These are phyloP conservation scores for Penaeus japonicus DNA, from an alignment of 1,140 invertebrate genomes.

Conservation along the genomic window DNA sequence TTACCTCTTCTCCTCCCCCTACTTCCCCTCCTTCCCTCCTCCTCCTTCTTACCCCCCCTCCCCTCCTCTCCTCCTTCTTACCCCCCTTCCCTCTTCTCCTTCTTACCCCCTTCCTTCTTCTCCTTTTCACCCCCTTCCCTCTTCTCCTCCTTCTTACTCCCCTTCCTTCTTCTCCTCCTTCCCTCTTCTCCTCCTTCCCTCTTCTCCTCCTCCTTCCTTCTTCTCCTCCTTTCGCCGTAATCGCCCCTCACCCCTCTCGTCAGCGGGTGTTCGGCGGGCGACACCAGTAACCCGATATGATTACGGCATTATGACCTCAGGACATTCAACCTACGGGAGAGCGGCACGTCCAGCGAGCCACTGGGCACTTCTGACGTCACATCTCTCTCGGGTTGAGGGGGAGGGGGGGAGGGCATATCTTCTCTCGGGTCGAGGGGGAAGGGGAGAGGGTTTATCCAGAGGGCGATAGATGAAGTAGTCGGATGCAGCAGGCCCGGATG, in stretches of 20 bases:
- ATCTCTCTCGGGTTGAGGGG: too few relatives aligned
- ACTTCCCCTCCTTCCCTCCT: background rate
- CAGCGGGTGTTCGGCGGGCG: background rate
- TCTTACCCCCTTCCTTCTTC: background rate
- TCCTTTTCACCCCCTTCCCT: background rate
- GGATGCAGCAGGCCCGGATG: too few relatives aligned
- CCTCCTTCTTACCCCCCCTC: too few relatives aligned
- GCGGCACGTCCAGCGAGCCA: too few relatives aligned
- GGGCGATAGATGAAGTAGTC: too few relatives aligned
- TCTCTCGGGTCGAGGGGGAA: too few relatives aligned
- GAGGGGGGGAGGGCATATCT: too few relatives aligned
- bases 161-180: background rate
- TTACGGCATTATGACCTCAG: background rate
- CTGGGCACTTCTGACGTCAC: too few relatives aligned
- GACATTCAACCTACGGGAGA: too few relatives aligned
- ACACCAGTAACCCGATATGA: background rate
- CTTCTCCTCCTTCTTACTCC: background rate
- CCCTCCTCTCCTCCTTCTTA: background rate
- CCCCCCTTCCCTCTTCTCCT: background rate
- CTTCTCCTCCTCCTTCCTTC: background rate
- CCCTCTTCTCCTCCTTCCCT: background rate
- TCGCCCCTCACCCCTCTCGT: background rate
- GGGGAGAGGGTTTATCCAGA: too few relatives aligned
- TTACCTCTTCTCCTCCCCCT: background rate
- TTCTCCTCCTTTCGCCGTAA: background rate